A percentile compares a stretch with the other conserved stretches of the same genome.
phyloP scores from a whole-genome alignment of 2,888 invertebrate species.

The Orchesella flavescens region DNA sequence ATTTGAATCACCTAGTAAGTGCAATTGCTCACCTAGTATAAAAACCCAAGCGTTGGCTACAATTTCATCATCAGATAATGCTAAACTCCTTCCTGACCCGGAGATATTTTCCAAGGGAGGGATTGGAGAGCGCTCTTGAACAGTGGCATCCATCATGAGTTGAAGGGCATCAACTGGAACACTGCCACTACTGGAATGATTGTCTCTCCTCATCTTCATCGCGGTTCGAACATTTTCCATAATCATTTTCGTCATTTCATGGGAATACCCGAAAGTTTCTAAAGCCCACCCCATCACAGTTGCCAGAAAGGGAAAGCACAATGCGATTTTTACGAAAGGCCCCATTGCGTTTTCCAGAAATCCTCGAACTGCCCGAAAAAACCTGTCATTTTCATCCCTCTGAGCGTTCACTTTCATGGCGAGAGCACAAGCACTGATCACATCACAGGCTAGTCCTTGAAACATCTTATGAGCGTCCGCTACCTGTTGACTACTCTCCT shows the following conservation, averaged over 20 bases:
- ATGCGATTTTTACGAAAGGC: conserved; percentile 71
- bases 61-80: conserved; percentile 73
- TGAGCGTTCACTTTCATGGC: conserved; percentile 75
- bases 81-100: background rate
- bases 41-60: conserved; percentile 75
- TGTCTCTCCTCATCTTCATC: conserved; percentile 70
- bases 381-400: conserved; percentile 74
- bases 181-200: conserved; percentile 11
- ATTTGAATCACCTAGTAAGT: too few relatives aligned
- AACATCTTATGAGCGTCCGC: conserved; percentile 75
- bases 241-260: conserved; percentile 73
- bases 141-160: conserved; percentile 74
- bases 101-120: too few relatives aligned
- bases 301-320: conserved; percentile 73
- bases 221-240: conserved; percentile 72
- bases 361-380: conserved; percentile 73
- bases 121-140: background rate
- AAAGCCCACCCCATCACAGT: conserved; percentile 70
- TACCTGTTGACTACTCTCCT: conserved; percentile 52
- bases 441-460: conserved; percentile 76
- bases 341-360: conserved; percentile 73
- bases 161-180: conserved; percentile 74
- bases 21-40: conserved; percentile 70
- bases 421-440: conserved; percentile 76
- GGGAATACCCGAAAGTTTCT: conserved; percentile 72